A percentile compares a stretch with the other conserved stretches of the same genome.
These are phyloP conservation scores for Nomada lathburiana DNA, from an alignment of 2,888 invertebrate species.

Conservation along the genomic window DNA sequence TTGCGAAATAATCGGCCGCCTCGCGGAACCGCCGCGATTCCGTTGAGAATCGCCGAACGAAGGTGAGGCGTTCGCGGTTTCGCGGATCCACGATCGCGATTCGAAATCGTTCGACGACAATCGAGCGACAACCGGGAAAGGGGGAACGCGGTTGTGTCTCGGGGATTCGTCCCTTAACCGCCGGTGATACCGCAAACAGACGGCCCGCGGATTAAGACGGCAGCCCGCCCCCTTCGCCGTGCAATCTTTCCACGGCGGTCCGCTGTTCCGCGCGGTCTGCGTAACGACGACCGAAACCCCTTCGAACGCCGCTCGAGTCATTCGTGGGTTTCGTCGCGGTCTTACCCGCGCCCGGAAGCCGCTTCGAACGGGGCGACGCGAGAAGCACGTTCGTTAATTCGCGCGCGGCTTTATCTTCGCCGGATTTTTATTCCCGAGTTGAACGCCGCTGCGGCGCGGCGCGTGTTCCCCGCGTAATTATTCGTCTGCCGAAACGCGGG, in stretches of 20 bases:
- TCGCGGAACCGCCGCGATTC: too few species aligned
- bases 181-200: constrained; percentile 81
- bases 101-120: constrained; percentile 67
- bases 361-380: constrained; percentile 17
- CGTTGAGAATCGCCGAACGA: not conserved
- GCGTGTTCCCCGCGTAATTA: constrained; percentile 2
- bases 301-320: constrained; percentile 71
- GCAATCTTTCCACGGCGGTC: constrained; percentile 74
- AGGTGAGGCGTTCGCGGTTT: not conserved
- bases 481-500: not conserved
- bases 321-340: constrained; percentile 69
- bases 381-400: constrained; percentile 16
- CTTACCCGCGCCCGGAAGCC: constrained; percentile 61
- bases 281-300: constrained; percentile 71
- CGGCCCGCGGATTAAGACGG: constrained; percentile 78
- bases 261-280: constrained; percentile 52
- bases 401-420: not conserved
- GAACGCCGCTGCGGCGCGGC: not conserved
- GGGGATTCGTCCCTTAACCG: constrained; percentile 77
- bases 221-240: constrained; percentile 74
- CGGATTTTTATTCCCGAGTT: constrained; percentile 2
- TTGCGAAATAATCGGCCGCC: not conserved
- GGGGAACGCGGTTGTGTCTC: constrained; percentile 63
- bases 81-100: constrained; percentile 34
- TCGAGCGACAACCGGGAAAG: constrained; percentile 45